Evolutionary conservation across 2,888 invertebrate species (phyloP).

Genomic region (Agrochola circellaris): DNA sequence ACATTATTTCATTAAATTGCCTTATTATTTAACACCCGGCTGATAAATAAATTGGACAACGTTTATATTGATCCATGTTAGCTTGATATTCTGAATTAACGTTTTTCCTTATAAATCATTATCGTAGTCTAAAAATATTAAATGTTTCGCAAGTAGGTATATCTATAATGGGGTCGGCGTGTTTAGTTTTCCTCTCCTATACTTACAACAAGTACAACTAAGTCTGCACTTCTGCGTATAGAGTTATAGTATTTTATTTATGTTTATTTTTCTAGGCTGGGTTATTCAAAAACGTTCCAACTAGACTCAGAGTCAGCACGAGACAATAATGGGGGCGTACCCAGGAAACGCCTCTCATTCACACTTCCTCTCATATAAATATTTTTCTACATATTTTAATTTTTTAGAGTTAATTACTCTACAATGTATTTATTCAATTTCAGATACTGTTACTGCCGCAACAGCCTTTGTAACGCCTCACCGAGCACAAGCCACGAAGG

Average conservation of each 20-base stretch:
- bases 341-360: neutral
- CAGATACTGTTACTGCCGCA: conserved; percentile 94
- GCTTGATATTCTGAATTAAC: neutral
- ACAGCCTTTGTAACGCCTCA: conserved; percentile 93
- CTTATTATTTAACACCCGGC: neutral
- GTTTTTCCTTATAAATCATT: neutral
- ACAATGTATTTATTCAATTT: conserved; percentile 61
- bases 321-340: neutral
- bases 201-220: too few species aligned
- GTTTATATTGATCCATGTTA: neutral
- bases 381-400: neutral
- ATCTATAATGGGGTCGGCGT: neutral
- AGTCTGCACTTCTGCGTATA: neutral
- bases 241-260: too few species aligned
- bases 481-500: conserved; percentile 86
- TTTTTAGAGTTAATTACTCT: too few species aligned
- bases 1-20: conserved; percentile 18
- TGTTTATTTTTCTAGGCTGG: too few species aligned
- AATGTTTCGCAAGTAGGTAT: neutral
- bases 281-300: too few species aligned
- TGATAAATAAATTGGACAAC: conserved; percentile 5
- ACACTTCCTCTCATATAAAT: neutral
- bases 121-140: neutral
- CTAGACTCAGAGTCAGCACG: too few species aligned
- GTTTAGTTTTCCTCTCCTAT: neutral